Conservation (phyloP, 2,888 invertebrate species). For the Teleogryllus oceanicus region DNA sequence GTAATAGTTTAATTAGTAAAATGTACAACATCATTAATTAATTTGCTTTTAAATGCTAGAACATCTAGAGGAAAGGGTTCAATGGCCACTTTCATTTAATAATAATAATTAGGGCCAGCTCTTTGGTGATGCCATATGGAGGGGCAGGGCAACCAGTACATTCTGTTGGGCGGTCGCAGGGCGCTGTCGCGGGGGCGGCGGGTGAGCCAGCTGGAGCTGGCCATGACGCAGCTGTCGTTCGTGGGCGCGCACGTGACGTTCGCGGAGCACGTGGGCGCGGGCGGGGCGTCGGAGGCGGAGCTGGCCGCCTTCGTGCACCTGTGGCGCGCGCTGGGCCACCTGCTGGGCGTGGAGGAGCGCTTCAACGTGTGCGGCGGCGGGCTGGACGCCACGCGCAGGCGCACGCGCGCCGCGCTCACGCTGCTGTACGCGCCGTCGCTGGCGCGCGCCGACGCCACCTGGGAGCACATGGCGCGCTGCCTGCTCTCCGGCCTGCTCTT, state of each 20-base stretch:
- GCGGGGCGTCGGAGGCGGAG: conserved; percentile 47
- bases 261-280: conserved; percentile 47
- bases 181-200: conserved; percentile 44
- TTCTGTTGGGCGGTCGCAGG: conserved; percentile 37
- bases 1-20: no score
- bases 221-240: conserved; percentile 53
- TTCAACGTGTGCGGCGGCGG: conserved; percentile 35
- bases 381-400: conserved; percentile 20
- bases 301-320: conserved; percentile 54
- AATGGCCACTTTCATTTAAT: no score
- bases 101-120: no score
- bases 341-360: conserved; percentile 47
- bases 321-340: conserved; percentile 54
- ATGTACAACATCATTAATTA: no score
- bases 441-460: conserved; percentile 21
- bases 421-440: conserved; percentile 25
- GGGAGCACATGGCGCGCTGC: conserved; percentile 31
- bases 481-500: conserved; percentile 25
- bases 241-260: conserved; percentile 50
- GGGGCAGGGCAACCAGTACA: no score
- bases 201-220: conserved; percentile 55
- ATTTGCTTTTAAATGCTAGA: no score
- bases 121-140: no score
- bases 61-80: no score
- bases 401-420: conserved; percentile 23